phyloP scores from a whole-genome alignment of 2,797 vertebrate genomes.

The Cynopterus sphinx region DNA sequence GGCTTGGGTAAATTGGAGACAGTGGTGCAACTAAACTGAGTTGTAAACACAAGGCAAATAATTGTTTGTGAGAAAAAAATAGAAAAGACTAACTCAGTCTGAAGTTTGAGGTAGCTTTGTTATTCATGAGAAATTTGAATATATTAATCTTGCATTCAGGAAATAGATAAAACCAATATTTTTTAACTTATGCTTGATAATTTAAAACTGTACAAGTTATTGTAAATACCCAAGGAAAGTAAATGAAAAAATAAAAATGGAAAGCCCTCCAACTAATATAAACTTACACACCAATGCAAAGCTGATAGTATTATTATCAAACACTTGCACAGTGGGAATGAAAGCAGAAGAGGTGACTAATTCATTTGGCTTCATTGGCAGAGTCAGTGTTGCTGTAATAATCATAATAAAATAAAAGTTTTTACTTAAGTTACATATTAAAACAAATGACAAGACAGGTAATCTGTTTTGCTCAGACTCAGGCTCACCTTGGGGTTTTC shows the following conservation, averaged over 20 bases:
- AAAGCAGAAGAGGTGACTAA: background rate
- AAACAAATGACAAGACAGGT: background rate
- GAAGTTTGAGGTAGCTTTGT: background rate
- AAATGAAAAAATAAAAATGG: background rate
- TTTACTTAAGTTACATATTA: background rate
- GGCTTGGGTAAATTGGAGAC: background rate
- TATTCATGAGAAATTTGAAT: background rate
- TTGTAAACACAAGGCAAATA: background rate
- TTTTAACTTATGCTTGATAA: background rate
- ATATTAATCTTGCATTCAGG: background rate
- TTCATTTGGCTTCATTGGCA: background rate
- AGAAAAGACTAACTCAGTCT: background rate
- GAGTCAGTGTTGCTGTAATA: background rate
- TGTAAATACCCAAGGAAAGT: background rate
- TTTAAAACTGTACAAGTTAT: background rate
- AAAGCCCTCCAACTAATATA: background rate
- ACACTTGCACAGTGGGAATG: background rate
- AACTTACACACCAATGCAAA: background rate
- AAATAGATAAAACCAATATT: background rate
- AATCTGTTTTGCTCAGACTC: conserved; percentile 3
- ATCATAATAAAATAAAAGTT: background rate
- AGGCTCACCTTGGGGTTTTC: background rate
- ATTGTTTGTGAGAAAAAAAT: background rate
- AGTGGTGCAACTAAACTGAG: background rate
- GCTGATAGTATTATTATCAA: background rate